These are phyloP conservation scores for Campaea margaritaria DNA, from an alignment of 2,888 invertebrate genomes.

Conservation along the genomic window DNA sequence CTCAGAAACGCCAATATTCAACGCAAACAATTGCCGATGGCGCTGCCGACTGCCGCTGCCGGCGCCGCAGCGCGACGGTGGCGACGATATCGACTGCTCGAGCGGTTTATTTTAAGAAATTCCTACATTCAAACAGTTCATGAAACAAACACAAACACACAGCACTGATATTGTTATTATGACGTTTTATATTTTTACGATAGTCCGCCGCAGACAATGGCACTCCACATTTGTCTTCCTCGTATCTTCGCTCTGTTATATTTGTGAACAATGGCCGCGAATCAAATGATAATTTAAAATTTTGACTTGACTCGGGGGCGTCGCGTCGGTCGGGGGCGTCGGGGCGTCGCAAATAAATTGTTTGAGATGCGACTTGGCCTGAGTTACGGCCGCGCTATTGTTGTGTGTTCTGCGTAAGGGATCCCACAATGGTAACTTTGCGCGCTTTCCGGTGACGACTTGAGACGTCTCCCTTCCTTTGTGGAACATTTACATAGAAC, in stretches of 20 bases:
- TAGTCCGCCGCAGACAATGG: constrained; percentile 72
- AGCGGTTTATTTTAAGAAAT: neutral
- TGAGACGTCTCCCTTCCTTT: constrained; percentile 3
- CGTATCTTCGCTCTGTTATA: constrained; percentile 64
- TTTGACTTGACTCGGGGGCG: constrained; percentile 38
- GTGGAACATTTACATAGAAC: constrained; percentile 11
- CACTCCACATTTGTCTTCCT: constrained; percentile 69
- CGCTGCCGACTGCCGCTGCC: no score
- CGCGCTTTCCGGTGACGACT: constrained; percentile 20
- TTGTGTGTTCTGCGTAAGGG: constrained; percentile 21
- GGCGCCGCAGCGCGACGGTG: no score
- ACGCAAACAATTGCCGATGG: no score
- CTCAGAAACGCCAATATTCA: neutral
- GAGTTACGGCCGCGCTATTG: constrained; percentile 50
- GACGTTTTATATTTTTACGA: constrained; percentile 62
- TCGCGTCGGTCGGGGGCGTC: no score
- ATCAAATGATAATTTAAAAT: constrained; percentile 76
- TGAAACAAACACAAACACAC: constrained; percentile 29
- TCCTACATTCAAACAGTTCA: neutral
- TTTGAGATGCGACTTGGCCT: constrained; percentile 58
- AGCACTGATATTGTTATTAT: constrained; percentile 7
- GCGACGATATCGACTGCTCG: no score
- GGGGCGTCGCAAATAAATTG: constrained; percentile 55
- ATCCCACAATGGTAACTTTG: constrained; percentile 35
- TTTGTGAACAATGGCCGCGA: constrained; percentile 64